These are phyloP conservation scores for Melanaphis sacchari DNA, from an alignment of 1,140 invertebrate species.

Conservation along the genomic window DNA sequence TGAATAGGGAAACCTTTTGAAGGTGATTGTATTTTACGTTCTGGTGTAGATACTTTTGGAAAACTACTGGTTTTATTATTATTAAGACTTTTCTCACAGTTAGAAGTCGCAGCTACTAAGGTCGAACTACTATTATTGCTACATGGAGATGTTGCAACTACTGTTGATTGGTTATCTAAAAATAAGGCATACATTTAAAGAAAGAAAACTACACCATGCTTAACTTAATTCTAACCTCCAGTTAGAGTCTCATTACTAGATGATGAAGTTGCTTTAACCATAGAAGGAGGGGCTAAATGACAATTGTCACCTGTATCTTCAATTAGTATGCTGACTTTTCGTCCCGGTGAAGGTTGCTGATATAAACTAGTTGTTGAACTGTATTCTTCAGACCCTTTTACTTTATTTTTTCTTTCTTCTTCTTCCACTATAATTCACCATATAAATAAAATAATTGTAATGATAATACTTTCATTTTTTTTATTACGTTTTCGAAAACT, in stretches of 20 bases:
- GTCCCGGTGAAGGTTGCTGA: conserved; percentile 60
- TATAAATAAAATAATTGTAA: neutral
- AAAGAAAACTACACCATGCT: conserved; percentile 34
- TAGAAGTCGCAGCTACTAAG: conserved; percentile 39
- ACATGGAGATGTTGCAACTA: conserved; percentile 40
- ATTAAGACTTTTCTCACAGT: conserved; percentile 28
- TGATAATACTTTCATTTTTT: neutral
- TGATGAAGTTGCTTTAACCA: conserved; percentile 73
- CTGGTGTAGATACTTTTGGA: conserved; percentile 28
- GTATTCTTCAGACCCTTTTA: neutral
- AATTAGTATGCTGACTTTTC: conserved; percentile 64
- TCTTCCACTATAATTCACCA: conserved; percentile 65
- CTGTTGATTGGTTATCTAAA: conserved; percentile 46
- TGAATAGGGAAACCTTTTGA: conserved; percentile 48
- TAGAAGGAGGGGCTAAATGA: conserved; percentile 68
- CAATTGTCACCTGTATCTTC: conserved; percentile 67
- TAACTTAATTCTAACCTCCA: conserved; percentile 65
- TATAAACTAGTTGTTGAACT: conserved; percentile 42
- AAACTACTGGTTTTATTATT: neutral
- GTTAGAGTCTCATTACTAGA: conserved; percentile 78
- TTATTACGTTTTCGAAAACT: conserved; percentile 69
- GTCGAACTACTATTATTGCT: conserved; percentile 53
- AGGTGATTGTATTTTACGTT: conserved; percentile 53
- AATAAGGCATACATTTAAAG: neutral
- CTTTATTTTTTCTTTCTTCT: conserved; percentile 61